phyloP scores from a whole-genome alignment of 2,113 vertebrate genomes.

The Acrocephalus kingi region DNA sequence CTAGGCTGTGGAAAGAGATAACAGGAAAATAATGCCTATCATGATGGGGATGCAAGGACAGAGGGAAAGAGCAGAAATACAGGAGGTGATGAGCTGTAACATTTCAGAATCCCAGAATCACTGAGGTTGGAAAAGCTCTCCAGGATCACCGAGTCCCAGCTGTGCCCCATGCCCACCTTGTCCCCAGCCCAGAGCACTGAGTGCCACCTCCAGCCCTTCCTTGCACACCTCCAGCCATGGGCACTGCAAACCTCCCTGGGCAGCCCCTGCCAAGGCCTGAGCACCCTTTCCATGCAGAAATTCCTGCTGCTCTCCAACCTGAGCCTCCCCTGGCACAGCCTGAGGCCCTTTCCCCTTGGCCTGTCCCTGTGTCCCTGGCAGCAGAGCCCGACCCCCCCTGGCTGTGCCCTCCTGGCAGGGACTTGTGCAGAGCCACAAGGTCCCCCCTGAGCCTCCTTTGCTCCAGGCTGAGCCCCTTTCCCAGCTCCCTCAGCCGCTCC shows the following conservation, averaged over 20 bases:
- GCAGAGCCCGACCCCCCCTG: not conserved
- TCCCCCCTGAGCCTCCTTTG: not conserved
- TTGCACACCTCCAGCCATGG: not conserved
- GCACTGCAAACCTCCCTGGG: not conserved
- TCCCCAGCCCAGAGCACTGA: not conserved
- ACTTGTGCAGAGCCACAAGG: not conserved
- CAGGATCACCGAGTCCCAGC: accelerated
- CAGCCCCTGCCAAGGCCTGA: not conserved
- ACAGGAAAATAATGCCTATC: not conserved
- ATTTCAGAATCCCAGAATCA: not conserved
- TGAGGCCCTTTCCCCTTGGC: no score
- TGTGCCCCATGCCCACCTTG: not conserved
- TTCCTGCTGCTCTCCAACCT: no score
- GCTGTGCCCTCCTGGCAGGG: not conserved
- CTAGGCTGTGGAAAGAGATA: not conserved
- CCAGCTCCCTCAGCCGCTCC: not conserved
- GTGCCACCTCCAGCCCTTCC: not conserved
- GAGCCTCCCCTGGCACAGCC: no score
- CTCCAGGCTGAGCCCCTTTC: not conserved
- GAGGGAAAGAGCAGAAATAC: not conserved
- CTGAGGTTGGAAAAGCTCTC: not conserved
- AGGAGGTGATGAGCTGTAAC: not conserved
- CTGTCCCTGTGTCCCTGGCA: not conserved
- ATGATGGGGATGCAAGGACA: not conserved
- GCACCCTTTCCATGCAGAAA: not conserved